Evolutionary conservation across 2,797 vertebrate genomes (phyloP), one percentile per base, ranked within the genome.

Genomic region (Apogon talboti): DNA sequence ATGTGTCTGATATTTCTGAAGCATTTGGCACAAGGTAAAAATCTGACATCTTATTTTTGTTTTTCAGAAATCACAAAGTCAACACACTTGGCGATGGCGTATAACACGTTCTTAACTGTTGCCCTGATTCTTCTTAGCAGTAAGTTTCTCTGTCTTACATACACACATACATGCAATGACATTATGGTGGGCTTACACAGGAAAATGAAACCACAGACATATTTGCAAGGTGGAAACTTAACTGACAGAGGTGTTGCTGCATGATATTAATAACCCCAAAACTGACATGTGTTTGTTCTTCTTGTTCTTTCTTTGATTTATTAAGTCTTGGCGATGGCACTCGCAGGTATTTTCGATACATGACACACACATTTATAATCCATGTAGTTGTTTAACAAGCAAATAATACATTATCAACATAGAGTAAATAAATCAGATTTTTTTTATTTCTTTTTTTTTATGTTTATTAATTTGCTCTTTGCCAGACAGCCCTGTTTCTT

Each of bases 171-270:
- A 50, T 24, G 21, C 12, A 4, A 1, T 37, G 8, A 14, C 11
- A 2, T n/a, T n/a, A n/a, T n/a, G 38, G 78, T 59, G 78, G 76
- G 81, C 78, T 66, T 47, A 28, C 6, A 88, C 82, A 87, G 90
- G 90, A 90, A 89, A 78, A 51, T 33, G 12, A 69, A 83, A 86
- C 85, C 89, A 80, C 82, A 79, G 14, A 54, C 6, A 15, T 16
- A 21, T 42, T 19, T 70, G 48, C 48, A 37, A 0, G 0, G 21
- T 33, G 51, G 87, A 85, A 85, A 84, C 48, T 16, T 45, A 43
- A 44, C 63, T 1, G 50, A 42, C 52, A 51, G 24, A 74, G 24
- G 54, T 74, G 56, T 55, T 53, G 48, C 12, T 65, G 11, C 30
- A 6, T 37, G 6, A 7, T 3, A 30, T 4, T 0, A 33, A 2